Conservation (phyloP, 2,113 vertebrate species). For the Prionailurus viverrinus region DNA sequence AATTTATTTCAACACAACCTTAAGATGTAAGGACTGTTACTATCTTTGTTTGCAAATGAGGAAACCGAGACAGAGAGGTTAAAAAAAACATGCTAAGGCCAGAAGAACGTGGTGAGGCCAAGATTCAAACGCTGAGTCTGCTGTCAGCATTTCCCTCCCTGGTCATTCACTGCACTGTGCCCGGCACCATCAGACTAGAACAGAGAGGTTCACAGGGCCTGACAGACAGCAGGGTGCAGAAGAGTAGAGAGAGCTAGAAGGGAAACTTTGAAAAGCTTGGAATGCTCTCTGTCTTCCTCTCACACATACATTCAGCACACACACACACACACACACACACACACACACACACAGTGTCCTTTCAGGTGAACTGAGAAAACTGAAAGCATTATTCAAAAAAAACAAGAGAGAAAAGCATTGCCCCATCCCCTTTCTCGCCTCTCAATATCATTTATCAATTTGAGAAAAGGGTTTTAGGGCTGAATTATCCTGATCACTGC, state of each 20-base stretch:
- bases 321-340: not conserved
- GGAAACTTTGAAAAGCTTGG: not conserved
- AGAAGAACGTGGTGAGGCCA: not conserved
- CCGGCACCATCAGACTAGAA: not conserved
- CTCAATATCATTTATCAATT: not conserved
- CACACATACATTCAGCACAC: not conserved
- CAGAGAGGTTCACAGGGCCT: not conserved
- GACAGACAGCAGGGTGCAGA: not conserved
- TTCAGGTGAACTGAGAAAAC: constrained; percentile 40
- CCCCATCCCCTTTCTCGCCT: not conserved
- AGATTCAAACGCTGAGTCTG: not conserved
- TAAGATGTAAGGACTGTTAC: not conserved
- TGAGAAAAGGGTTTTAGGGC: not conserved
- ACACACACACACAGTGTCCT: not conserved
- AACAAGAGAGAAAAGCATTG: not conserved
- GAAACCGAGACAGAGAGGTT: not conserved
- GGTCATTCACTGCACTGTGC: not conserved
- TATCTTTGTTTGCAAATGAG: not conserved
- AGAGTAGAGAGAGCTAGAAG: not conserved
- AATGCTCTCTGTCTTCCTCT: not conserved
- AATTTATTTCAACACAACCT: not conserved
- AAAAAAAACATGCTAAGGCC: not conserved
- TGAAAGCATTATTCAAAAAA: not conserved
- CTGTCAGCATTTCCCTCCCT: not conserved
- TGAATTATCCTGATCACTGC: not conserved